Percentiles rank a stretch among this genome's conserved stretches.
phyloP scores from a whole-genome alignment of 2,797 vertebrate genomes.

The Liasis olivaceus region DNA sequence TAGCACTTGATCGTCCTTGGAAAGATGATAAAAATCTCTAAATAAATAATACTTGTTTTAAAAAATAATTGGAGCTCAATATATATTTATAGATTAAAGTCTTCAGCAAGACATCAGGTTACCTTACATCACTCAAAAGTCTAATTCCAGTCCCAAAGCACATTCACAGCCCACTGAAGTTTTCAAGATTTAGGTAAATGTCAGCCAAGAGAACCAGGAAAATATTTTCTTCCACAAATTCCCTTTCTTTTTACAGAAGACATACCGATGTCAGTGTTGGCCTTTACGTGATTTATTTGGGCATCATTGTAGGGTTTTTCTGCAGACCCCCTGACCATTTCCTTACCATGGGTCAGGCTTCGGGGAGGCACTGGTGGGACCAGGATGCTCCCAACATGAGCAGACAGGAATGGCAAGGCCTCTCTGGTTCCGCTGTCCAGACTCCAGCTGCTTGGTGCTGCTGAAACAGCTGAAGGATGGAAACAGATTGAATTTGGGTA shows the following conservation, averaged over 20 bases:
- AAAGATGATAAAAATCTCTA: not conserved
- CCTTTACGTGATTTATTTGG: slow-evolving; percentile 31
- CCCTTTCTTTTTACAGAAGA: slow-evolving; percentile 1
- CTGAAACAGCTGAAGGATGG: slow-evolving; percentile 85
- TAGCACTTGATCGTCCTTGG: not conserved
- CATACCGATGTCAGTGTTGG: not conserved
- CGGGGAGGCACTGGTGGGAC: slow-evolving; percentile 89
- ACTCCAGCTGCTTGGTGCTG: slow-evolving; percentile 92
- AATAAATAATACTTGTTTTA: not conserved
- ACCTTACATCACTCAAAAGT: slow-evolving; percentile 37
- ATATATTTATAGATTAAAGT: slow-evolving; percentile 19
- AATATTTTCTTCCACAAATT: slow-evolving; percentile 13
- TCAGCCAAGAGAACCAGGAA: slow-evolving; percentile 49
- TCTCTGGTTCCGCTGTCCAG: slow-evolving; percentile 91
- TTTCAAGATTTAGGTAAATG: slow-evolving; percentile 27
- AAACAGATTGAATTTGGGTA: slow-evolving; percentile 72
- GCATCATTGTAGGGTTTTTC: slow-evolving; percentile 33
- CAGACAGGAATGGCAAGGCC: slow-evolving; percentile 84
- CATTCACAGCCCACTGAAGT: slow-evolving; percentile 1
- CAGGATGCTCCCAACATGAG: slow-evolving; percentile 84
- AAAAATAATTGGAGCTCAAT: slow-evolving; percentile 16
- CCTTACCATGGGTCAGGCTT: slow-evolving; percentile 86
- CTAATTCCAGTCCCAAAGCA: slow-evolving; percentile 36
- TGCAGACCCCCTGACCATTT: slow-evolving; percentile 63
- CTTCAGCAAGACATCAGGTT: slow-evolving; percentile 28